Evolutionary conservation across 1,140 invertebrate species (phyloP), one percentile per base, ranked within the genome.

Genomic region (Zaprionus africanus): DNA sequence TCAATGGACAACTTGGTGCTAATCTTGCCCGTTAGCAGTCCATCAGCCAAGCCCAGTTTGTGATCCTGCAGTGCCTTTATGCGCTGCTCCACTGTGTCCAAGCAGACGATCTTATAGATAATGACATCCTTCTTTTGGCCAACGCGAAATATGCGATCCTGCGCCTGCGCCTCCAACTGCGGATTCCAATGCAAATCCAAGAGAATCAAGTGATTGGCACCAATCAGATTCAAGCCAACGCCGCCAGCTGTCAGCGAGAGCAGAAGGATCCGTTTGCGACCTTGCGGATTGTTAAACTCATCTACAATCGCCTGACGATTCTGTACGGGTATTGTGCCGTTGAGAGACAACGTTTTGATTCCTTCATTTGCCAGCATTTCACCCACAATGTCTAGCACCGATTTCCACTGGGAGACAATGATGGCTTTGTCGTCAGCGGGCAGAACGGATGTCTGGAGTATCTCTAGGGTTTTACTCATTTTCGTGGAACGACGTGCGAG

Each of bases 111-210:
- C 96, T 97, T 98, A 92, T 98, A 97, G 54, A 99, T 95, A 63
- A 95, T 94, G 0, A 98, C 97, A 86, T 94, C 90, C 90, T 96
- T 97, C 15, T 92, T 95, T 91, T 99, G 98, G 0, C 98, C 98
- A 54, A 98, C 95, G 65, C 98, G 94, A 93, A 98, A 98, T 54
- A 99, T 96, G 53, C 98, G 94, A 93, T 99, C 98, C 93, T 97
- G 97, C 0, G 98, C 98, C 92, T 99, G 98, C 5, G 95, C 93
- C 93, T 99, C 98, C 24, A 99, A 93, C 81, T 98, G 97, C 0
- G 98, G 98, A 94, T 99, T 99, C 98, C 98, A 99, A 93, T 99
- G 98, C 58, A 98, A 94, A 93, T 99, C 98, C 2, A 98, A 84
- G 4, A 99, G 88, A 51, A 99, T 95, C 11, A 99, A 93, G 93